Conservation (phyloP, 2,888 invertebrate genomes). For the Heliconius charithonia region DNA sequence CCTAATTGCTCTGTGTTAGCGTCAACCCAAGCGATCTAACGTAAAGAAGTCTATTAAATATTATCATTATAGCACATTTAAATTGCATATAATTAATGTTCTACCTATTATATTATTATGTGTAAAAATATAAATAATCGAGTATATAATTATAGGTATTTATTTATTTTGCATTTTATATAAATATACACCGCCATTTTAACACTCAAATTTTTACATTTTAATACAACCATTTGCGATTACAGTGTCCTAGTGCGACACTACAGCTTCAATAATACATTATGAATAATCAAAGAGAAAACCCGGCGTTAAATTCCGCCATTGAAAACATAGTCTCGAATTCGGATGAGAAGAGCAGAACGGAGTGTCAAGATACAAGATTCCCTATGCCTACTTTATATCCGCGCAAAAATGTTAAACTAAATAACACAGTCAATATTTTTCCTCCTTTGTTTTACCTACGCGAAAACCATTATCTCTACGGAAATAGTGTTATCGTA, state of each 20-base stretch:
- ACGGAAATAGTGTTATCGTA: slow-evolving; percentile 12
- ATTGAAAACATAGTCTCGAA: neutral
- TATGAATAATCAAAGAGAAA: no score
- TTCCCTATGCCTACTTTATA: neutral
- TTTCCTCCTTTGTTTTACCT: no score
- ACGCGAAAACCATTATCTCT: slow-evolving; percentile 4
- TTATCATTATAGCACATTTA: no score
- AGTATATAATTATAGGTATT: neutral
- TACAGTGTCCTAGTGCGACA: no score
- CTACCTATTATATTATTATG: no score
- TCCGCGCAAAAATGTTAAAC: no score
- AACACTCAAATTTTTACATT: no score
- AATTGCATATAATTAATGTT: no score
- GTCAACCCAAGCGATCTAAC: neutral
- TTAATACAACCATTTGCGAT: no score
- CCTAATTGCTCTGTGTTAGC: neutral
- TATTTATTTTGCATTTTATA: neutral
- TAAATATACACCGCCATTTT: neutral
- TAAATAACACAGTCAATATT: neutral
- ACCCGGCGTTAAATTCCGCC: neutral
- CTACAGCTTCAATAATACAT: no score
- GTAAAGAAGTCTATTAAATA: no score
- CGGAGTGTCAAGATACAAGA: neutral
- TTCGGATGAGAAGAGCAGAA: neutral
- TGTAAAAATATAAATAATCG: no score